phyloP scores from a whole-genome alignment of 2,888 invertebrate genomes.

The Amiota communis region DNA sequence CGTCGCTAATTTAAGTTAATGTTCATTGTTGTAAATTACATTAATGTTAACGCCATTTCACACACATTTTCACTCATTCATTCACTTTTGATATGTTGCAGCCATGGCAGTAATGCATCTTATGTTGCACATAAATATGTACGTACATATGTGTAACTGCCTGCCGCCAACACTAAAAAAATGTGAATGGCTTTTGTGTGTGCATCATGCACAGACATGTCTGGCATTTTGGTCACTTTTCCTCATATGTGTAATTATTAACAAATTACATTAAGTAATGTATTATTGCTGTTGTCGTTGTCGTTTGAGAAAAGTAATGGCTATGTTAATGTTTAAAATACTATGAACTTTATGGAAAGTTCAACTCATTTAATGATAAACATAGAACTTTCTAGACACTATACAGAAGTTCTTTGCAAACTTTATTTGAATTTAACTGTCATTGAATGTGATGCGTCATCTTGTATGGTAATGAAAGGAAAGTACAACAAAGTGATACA shows the following conservation, averaged over 20 bases:
- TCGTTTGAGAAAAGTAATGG: constrained; percentile 33
- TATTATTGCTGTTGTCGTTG: too few relatives aligned
- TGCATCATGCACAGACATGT: constrained; percentile 19
- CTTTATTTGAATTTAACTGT: too few relatives aligned
- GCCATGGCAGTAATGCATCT: background rate
- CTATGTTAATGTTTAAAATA: constrained; percentile 30
- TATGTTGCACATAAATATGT: background rate
- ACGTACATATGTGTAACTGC: too few relatives aligned
- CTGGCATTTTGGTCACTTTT: constrained; percentile 1
- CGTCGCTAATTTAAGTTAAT: constrained; percentile 71
- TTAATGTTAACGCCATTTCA: constrained; percentile 64
- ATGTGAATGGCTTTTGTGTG: constrained; percentile 22
- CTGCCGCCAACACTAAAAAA: background rate
- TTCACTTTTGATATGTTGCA: too few relatives aligned
- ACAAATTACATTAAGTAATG: constrained; percentile 27
- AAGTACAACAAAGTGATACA: too few relatives aligned
- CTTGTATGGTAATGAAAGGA: too few relatives aligned
- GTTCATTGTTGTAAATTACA: constrained; percentile 70
- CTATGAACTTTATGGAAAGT: too few relatives aligned
- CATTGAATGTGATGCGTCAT: too few relatives aligned
- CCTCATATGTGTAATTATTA: constrained; percentile 23
- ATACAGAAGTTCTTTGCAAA: too few relatives aligned
- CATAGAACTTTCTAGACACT: too few relatives aligned
- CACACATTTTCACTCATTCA: constrained; percentile 61
- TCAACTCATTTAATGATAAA: too few relatives aligned